phyloP scores from a whole-genome alignment of 1,140 invertebrate species.

The Eriosoma lanigerum region DNA sequence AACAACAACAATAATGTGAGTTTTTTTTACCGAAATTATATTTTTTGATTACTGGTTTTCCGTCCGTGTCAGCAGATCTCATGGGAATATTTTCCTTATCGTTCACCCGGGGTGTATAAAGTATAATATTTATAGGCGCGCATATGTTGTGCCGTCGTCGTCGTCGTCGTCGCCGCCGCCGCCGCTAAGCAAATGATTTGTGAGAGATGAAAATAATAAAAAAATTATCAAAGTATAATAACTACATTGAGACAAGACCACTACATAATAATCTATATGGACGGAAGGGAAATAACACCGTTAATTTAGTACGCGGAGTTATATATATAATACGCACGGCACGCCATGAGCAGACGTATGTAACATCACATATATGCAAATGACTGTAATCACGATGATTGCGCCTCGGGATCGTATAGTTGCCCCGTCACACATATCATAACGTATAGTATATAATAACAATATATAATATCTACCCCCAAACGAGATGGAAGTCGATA shows the following conservation, averaged over 20 bases:
- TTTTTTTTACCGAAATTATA: constrained; percentile 11
- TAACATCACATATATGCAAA: constrained; percentile 37
- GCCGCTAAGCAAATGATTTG: constrained; percentile 23
- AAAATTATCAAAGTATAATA: constrained; percentile 19
- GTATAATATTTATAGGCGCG: too few relatives aligned
- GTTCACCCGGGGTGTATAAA: constrained; percentile 7
- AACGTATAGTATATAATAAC: neutral
- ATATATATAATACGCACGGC: constrained; percentile 12
- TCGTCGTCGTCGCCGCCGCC: too few relatives aligned
- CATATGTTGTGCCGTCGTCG: neutral
- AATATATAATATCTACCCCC: constrained; percentile 34
- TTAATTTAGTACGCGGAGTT: constrained; percentile 39
- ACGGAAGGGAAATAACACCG: constrained; percentile 47
- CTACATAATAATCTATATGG: neutral
- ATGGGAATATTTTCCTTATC: constrained; percentile 37
- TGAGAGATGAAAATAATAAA: constrained; percentile 32
- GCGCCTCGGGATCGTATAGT: constrained; percentile 37
- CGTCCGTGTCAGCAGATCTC: neutral
- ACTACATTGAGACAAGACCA: neutral
- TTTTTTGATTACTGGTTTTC: constrained; percentile 38
- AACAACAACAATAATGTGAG: constrained; percentile 13
- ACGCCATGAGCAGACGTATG: neutral
- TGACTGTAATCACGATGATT: constrained; percentile 50
- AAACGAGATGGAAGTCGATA: constrained; percentile 39
- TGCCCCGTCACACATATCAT: neutral